Base-by-base conservation (phyloP, 2,888 invertebrate genomes). In the Caprella mutica region DNA sequence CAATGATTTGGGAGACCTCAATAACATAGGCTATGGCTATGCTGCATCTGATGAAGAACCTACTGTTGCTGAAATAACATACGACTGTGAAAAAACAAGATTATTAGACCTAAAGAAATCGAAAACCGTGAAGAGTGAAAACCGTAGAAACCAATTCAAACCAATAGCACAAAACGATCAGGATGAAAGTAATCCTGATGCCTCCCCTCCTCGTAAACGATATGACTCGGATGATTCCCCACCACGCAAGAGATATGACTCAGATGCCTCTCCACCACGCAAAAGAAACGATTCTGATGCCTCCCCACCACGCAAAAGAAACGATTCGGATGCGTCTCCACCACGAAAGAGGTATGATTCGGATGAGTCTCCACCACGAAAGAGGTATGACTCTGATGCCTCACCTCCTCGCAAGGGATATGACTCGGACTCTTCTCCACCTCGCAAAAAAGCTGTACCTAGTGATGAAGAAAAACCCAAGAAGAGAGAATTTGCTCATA, bases 201-300 rank as follows among this genome's bases (percentile, higher is more conserved):
- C 57, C 21, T 68, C 69, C 24, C 69, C 69, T n/a, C 68, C 68
- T 17, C 66, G 68, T 42, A 59, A 55, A 56, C 64, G 44, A 23
- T 12, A 24, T 27, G 35, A 53, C 19, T 33, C 52, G 27, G 40
- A 42, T 5, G 24, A 17, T 0, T 29, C 5, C 26, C 42, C 26
- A 23, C 50, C 12, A 26, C 19, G 42, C 39, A 40, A 50, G 29
- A 24, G 51, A 42, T 40, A 51, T 51, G 56, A 33, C 48, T 46
- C 3, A 24, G 38, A 21, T 14, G 26, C 44, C 14, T 52, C 46
- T 50, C 23, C 67, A 67, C 58, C 61, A 65, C 3, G 69, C 69
- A 35, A 68, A 68, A 33, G 68, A 68, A n/a, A 67, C 67, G 26
- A 67, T 67, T 54, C 63, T 44, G 59, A 66, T 43, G 17, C 60